Conservation (phyloP, 30 jellyfish, hydroid and myxozoan species). For the Phacellophora camtschatica region DNA sequence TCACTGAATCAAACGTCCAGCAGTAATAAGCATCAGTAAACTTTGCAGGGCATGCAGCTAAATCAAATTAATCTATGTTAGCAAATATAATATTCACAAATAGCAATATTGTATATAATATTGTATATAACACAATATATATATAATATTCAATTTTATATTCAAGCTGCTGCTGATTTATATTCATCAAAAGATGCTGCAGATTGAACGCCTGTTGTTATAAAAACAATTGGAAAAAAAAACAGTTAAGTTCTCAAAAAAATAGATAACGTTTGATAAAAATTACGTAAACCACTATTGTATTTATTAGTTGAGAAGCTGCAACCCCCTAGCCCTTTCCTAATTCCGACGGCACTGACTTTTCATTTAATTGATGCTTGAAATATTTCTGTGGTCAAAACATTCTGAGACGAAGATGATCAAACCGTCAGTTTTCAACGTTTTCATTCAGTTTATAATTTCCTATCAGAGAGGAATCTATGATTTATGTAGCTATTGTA, state of each 20-base stretch:
- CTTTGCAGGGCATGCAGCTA: constrained; percentile 57
- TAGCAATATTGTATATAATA: not conserved
- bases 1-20: constrained; percentile 45
- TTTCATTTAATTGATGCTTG: not conserved
- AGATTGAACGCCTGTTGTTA: too few species aligned
- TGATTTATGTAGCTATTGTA: too few species aligned
- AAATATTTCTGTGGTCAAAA: not conserved
- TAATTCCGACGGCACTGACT: not conserved
- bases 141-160: too few species aligned
- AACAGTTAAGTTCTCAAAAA: not conserved
- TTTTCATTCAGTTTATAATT: too few species aligned
- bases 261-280: not conserved
- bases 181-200: too few species aligned
- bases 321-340: too few species aligned
- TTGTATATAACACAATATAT: too few species aligned
- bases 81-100: not conserved
- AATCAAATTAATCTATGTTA: not conserved
- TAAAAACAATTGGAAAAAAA: not conserved
- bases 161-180: too few species aligned
- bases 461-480: too few species aligned
- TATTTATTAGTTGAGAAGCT: too few species aligned
- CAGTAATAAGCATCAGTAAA: constrained; percentile 46
- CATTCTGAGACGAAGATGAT: not conserved
- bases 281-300: not conserved
- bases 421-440: not conserved